Base-by-base conservation (phyloP, 2,113 vertebrate genomes). In the Tympanuchus pallidicinctus region DNA sequence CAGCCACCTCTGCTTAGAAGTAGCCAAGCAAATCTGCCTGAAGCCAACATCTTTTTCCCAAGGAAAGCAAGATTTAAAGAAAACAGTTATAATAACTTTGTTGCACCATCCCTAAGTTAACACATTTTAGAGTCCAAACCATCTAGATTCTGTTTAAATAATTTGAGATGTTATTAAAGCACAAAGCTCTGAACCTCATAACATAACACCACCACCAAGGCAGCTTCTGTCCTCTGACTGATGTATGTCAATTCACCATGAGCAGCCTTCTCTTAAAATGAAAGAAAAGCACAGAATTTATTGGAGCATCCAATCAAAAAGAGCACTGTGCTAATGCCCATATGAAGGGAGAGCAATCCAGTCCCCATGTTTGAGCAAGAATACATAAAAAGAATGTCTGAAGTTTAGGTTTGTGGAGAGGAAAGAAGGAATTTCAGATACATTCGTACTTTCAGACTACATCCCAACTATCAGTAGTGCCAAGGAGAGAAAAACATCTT, bases 1-100 rank as follows among this genome's bases (percentile, higher is more conserved):
- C 64, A 86, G 40, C 2, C 32, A 42, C 61, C 80, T 89, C 81
- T 82, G 52, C 56, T 87, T 38, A 70, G 86, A 89, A 84, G 64
- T 74, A 84, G 32, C 13, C 24, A 64, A 80, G 21, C 45, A 65
- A 74, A 28, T 72, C 74, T 69, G 64, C 32, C 81, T 61, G 43
- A 74, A 13, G 65, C 28, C 6, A 73, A 24, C 1, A 5, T 34
- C 24, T 38, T 21, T 38, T n/a, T 40, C 40, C 30, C 30, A 60
- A 91, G 19, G n/a, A 89, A 52, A 87, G 77, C 21, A 89, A 77
- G 73, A 84, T 28, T 65, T 61, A 69, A 91, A 84, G 28, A 89
- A 91, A 73, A 1, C 15, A 42, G 40, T 76, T 73, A 50, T 0
- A 0, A 21, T n/a, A 80, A 80, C 38, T 76, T 45, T 64, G 18